Evolutionary conservation across 2,113 vertebrate genomes (phyloP).

Genomic region (Heptranchias perlo): DNA sequence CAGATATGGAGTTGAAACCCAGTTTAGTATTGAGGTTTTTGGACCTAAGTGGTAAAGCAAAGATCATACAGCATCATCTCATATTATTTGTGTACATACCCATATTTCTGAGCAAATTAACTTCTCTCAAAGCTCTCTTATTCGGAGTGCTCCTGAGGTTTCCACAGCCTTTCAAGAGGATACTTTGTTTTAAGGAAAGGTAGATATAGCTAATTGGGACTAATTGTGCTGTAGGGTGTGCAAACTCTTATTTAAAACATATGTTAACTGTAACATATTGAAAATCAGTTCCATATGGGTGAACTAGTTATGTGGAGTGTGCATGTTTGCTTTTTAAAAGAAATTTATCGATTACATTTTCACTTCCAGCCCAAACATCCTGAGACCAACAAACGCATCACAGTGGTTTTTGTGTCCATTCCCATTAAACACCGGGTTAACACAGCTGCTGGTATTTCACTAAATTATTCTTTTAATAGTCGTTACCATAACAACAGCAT

Average conservation of each 20-base stretch:
- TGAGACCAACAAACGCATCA: neutral
- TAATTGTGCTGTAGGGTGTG: conserved; percentile 19
- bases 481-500: neutral
- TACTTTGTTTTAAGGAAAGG: neutral
- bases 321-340: neutral
- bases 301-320: neutral
- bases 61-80: neutral
- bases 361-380: neutral
- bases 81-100: neutral
- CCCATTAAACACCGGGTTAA: neutral
- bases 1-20: neutral
- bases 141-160: neutral
- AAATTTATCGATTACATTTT: neutral
- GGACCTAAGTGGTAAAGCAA: neutral
- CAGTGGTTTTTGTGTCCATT: neutral
- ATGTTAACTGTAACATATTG: conserved; percentile 2
- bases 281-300: neutral
- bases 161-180: neutral
- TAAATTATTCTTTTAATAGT: neutral
- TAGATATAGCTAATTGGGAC: neutral
- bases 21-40: too few relatives aligned
- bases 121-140: neutral
- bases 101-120: neutral
- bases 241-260: neutral
- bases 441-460: neutral